Percentiles rank a stretch among this genome's conserved stretches.
Evolutionary conservation across 2,888 invertebrate genomes (phyloP).

Genomic region (Ellobium chinense): DNA sequence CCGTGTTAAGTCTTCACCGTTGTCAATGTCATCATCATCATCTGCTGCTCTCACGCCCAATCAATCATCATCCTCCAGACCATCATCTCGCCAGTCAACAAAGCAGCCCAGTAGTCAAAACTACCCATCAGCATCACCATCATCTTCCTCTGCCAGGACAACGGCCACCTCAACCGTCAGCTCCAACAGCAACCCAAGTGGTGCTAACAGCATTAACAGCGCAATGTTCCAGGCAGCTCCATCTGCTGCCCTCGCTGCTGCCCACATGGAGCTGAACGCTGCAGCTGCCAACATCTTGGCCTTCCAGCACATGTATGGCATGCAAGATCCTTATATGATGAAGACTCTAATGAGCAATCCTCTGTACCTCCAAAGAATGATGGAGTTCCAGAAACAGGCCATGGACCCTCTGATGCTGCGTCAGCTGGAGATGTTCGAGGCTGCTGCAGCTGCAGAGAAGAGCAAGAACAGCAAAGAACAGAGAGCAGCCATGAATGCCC

Average conservation of each 20-base stretch:
- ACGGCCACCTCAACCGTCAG: constrained; percentile 9
- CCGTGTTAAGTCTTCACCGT: constrained; percentile 31
- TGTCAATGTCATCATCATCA: constrained; percentile 29
- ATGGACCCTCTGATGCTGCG: constrained; percentile 47
- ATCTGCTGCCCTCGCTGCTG: constrained; percentile 46
- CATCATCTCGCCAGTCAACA: constrained; percentile 31
- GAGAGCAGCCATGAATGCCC: constrained; percentile 39
- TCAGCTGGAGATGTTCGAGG: constrained; percentile 45
- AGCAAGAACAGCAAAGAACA: constrained; percentile 42
- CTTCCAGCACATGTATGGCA: constrained; percentile 46
- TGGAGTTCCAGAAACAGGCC: constrained; percentile 48
- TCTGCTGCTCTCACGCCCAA: constrained; percentile 11
- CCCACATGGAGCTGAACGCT: constrained; percentile 47
- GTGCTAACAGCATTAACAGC: constrained; percentile 22
- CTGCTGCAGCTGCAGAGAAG: constrained; percentile 42
- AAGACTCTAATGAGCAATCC: constrained; percentile 47
- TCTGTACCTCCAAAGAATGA: constrained; percentile 44
- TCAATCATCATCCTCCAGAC: constrained; percentile 30
- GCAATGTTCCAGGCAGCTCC: constrained; percentile 41
- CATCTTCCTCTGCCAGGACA: constrained; percentile 24
- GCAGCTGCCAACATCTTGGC: constrained; percentile 44
- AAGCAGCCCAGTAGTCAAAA: constrained; percentile 22
- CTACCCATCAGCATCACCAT: constrained; percentile 31
- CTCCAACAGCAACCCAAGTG: neutral
- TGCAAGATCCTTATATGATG: constrained; percentile 48